Evolutionary conservation across 2,113 vertebrate genomes (phyloP).

Genomic region (Junco hyemalis): DNA sequence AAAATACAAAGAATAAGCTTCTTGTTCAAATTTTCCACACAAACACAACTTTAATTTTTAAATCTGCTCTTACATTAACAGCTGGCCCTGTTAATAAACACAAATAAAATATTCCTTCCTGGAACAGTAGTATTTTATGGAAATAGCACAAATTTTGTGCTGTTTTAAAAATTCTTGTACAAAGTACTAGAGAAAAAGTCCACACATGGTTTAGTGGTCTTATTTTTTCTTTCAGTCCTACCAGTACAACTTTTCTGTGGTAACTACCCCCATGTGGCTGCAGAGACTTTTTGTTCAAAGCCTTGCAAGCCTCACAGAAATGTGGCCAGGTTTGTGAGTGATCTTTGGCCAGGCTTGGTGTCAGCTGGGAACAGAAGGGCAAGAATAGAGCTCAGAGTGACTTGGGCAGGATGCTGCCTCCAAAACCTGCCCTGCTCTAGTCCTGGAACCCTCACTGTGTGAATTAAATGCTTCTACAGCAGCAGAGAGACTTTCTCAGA

Average conservation of each 20-base stretch:
- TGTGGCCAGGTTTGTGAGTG: neutral
- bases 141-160: neutral
- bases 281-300: neutral
- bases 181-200: neutral
- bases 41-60: neutral
- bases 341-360: neutral
- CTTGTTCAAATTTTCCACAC: slow-evolving; percentile 11
- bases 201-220: neutral
- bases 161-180: neutral
- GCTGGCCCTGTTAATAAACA: neutral
- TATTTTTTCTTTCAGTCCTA: neutral
- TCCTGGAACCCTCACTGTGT: neutral
- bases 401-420: neutral
- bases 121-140: neutral
- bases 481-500: neutral
- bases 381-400: neutral
- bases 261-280: neutral
- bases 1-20: neutral
- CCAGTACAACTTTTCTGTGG: neutral
- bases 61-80: neutral
- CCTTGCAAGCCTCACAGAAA: neutral
- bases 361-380: accelerated
- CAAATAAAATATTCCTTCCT: neutral
- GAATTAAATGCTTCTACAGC: neutral
- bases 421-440: neutral